Evolutionary conservation across 1,140 invertebrate genomes (phyloP).

Genomic region (Polypedilum pembai): DNA sequence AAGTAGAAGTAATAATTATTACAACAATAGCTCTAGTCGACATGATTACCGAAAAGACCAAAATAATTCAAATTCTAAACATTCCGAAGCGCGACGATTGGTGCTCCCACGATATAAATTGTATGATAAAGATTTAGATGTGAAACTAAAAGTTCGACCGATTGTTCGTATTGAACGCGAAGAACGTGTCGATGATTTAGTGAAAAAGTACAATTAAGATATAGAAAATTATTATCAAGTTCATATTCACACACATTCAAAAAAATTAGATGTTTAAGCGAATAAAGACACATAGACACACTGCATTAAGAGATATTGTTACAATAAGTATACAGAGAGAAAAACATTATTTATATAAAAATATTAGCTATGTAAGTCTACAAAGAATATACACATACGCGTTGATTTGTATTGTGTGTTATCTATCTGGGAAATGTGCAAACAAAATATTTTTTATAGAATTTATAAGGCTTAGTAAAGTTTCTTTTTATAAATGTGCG

Average conservation of each 20-base stretch:
- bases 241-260: background rate
- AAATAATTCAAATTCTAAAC: background rate
- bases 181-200: background rate
- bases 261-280: background rate
- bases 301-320: background rate
- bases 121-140: slow-evolving; percentile 24
- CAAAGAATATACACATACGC: background rate
- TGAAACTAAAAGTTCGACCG: slow-evolving; percentile 5
- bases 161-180: slow-evolving; percentile 19
- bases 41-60: slow-evolving; percentile 14
- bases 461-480: background rate
- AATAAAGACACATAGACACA: background rate
- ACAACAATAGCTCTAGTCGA: slow-evolving; percentile 7
- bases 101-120: background rate
- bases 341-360: background rate
- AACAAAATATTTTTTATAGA: background rate
- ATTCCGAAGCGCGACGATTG: slow-evolving; percentile 17
- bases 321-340: background rate
- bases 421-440: slow-evolving; percentile 16
- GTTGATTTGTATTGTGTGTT: background rate
- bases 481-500: background rate
- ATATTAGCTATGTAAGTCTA: background rate
- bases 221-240: background rate
- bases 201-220: slow-evolving; percentile 25
- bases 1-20: background rate